Conservation (phyloP, 2,888 invertebrate genomes). For the Epinotia brunnichana region DNA sequence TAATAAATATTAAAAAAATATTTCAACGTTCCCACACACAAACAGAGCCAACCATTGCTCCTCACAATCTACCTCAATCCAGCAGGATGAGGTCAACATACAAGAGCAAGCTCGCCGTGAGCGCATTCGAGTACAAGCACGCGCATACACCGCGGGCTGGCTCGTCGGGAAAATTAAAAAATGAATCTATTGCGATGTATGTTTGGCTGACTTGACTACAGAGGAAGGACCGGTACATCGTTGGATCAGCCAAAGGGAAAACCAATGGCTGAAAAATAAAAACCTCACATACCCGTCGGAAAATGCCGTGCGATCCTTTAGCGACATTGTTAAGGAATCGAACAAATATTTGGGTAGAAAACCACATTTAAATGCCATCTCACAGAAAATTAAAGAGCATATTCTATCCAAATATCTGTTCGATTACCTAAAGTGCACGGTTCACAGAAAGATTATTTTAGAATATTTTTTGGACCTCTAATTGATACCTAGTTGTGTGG, state of each 20-base stretch:
- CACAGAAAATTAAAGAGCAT: background rate
- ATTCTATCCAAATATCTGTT: background rate
- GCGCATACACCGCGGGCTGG: slow-evolving; percentile 24
- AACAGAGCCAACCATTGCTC: background rate
- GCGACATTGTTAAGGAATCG: background rate
- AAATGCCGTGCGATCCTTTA: slow-evolving; percentile 4
- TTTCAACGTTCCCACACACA: background rate
- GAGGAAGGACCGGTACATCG: background rate
- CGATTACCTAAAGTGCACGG: background rate
- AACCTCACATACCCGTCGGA: slow-evolving; percentile 9
- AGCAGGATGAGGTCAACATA: background rate
- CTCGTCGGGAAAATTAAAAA: background rate
- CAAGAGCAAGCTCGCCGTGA: slow-evolving; percentile 13
- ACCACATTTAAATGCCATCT: background rate
- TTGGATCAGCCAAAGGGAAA: slow-evolving; percentile 11
- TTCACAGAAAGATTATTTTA: background rate
- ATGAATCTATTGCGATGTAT: background rate
- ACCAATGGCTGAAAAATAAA: background rate
- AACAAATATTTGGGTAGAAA: slow-evolving; percentile 12
- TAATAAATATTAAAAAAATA: slow-evolving; percentile 33
- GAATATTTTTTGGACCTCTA: background rate
- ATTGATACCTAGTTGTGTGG: too few species aligned
- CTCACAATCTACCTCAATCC: background rate
- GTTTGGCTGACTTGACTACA: background rate
- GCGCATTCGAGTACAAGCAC: slow-evolving; percentile 7